A percentile compares a stretch with the other conserved stretches of the same genome.
phyloP scores from a whole-genome alignment of 1,140 invertebrate genomes.

The Lineus longissimus region DNA sequence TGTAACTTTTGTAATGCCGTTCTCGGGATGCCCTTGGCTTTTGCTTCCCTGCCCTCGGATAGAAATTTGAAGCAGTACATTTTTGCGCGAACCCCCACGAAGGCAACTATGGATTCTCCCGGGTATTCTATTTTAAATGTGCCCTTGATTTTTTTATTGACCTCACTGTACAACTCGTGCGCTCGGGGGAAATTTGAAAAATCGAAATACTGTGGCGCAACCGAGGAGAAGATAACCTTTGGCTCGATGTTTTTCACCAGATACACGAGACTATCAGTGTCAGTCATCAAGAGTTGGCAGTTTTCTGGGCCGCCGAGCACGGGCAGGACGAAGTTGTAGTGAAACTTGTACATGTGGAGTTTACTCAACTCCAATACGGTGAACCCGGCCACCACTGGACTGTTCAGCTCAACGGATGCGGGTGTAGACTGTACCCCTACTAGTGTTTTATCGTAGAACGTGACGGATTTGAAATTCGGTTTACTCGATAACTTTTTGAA shows the following conservation, averaged over 20 bases:
- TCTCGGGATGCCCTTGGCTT: background rate
- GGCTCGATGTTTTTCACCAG: background rate
- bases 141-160: background rate
- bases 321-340: background rate
- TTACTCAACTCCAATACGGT: background rate
- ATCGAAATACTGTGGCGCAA: background rate
- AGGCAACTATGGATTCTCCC: background rate
- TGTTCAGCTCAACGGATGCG: background rate
- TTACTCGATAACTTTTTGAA: background rate
- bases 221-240: background rate
- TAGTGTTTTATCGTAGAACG: conserved; percentile 1
- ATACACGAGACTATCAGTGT: background rate
- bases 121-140: conserved; percentile 2
- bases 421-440: background rate
- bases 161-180: background rate
- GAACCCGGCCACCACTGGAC: background rate
- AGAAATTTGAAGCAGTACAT: background rate
- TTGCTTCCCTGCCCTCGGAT: background rate
- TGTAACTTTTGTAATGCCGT: background rate
- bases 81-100: background rate
- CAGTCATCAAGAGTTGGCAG: background rate
- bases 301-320: background rate
- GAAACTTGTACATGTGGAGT: conserved; percentile 7
- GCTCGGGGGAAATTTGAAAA: background rate
- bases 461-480: background rate